Conservation (phyloP, 2,888 invertebrate species). For the Epinotia bilunana region DNA sequence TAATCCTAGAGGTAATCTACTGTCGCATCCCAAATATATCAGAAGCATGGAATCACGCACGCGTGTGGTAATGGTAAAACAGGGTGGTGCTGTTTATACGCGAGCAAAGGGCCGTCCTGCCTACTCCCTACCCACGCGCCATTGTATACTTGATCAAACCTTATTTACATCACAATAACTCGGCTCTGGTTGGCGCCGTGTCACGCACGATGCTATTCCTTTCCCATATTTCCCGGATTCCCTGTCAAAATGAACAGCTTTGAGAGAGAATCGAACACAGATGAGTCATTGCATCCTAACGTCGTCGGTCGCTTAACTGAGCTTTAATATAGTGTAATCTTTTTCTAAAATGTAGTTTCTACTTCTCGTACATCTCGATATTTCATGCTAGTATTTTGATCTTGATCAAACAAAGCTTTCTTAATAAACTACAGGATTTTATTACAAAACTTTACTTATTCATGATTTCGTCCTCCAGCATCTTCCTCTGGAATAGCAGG, state of each 20-base stretch:
- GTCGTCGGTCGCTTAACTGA: background rate
- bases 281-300: background rate
- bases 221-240: conserved; percentile 51
- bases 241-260: conserved; percentile 47
- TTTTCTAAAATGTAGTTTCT: too few relatives aligned
- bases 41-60: conserved; percentile 49
- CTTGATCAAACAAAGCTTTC: background rate
- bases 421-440: too few relatives aligned
- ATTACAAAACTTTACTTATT: background rate
- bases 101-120: conserved; percentile 65
- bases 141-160: conserved; percentile 78
- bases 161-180: conserved; percentile 81
- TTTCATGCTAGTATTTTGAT: too few relatives aligned
- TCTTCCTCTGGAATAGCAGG: conserved; percentile 7
- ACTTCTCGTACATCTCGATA: too few relatives aligned
- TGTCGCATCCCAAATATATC: conserved; percentile 42
- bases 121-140: conserved; percentile 73
- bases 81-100: conserved; percentile 68
- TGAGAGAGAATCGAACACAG: conserved; percentile 14
- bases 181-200: conserved; percentile 70
- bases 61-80: conserved; percentile 57
- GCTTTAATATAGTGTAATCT: background rate
- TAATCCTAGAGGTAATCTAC: conserved; percentile 13
- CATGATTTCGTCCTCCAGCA: conserved; percentile 12
- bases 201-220: conserved; percentile 60